phyloP scores from a whole-genome alignment of 2,797 vertebrate genomes.

The Chaunax sp. region DNA sequence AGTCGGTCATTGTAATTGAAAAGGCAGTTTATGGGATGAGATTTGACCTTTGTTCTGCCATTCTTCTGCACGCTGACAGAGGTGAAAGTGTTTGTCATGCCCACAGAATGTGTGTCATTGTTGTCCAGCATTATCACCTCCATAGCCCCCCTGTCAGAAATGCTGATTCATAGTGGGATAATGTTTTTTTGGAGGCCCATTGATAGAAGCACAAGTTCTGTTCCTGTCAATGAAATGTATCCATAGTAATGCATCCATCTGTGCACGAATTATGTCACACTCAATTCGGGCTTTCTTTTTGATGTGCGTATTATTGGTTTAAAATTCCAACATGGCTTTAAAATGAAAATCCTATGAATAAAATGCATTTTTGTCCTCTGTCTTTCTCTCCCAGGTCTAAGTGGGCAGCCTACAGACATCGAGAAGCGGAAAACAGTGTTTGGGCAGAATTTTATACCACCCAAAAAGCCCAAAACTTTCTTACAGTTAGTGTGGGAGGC shows the following conservation, averaged over 20 bases:
- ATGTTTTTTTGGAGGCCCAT: conserved; percentile 29
- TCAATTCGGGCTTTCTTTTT: conserved; percentile 11
- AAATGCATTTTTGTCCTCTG: conserved; percentile 10
- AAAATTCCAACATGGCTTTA: neutral
- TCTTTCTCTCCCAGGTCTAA: conserved; percentile 87
- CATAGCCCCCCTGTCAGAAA: conserved; percentile 46
- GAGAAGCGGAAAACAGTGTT: conserved; percentile 95
- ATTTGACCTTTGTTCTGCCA: conserved; percentile 37
- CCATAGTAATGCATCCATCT: conserved; percentile 7
- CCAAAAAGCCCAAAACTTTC: conserved; percentile 99
- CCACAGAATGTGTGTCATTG: conserved; percentile 59
- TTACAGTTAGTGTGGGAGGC: conserved; percentile 99
- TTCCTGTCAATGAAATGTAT: conserved; percentile 15
- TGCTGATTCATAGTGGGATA: conserved; percentile 47
- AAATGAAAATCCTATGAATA: conserved; percentile 7
- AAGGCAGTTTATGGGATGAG: conserved; percentile 43
- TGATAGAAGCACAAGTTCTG: conserved; percentile 24
- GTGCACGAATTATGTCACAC: conserved; percentile 9
- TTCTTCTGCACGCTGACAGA: conserved; percentile 41
- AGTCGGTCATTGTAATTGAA: conserved; percentile 42
- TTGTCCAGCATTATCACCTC: conserved; percentile 44
- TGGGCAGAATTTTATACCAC: conserved; percentile 99
- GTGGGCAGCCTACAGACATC: conserved; percentile 95
- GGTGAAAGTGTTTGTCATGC: conserved; percentile 47
- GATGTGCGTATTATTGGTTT: conserved; percentile 7